These are phyloP conservation scores for Lithobates pipiens DNA, from an alignment of 2,797 vertebrate genomes.

Conservation along the genomic window DNA sequence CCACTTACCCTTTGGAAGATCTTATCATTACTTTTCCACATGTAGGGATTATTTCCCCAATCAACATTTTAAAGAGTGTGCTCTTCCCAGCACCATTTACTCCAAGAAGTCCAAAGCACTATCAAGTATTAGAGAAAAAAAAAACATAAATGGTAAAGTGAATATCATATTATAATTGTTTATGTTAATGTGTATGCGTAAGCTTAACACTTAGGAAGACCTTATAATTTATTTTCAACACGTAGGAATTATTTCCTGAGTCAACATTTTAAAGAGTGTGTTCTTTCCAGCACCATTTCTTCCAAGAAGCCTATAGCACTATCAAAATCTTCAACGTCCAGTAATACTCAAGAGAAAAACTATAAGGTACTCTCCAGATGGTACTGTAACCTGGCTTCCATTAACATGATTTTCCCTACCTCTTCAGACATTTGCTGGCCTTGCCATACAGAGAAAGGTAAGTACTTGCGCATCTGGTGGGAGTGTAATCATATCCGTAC, in stretches of 20 bases:
- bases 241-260: conserved; percentile 69
- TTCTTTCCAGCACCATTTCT: conserved; percentile 77
- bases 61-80: conserved; percentile 75
- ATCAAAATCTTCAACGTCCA: not conserved
- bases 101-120: conserved; percentile 78
- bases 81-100: conserved; percentile 77
- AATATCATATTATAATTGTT: no score
- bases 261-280: conserved; percentile 75
- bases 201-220: conserved; percentile 49
- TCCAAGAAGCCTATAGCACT: conserved; percentile 78
- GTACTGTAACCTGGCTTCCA: no score
- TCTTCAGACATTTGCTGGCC: no score
- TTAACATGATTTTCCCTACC: no score
- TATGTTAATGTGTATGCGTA: no score
- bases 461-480: no score
- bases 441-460: no score
- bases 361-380: no score
- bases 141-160: not conserved
- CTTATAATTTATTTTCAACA: conserved; percentile 67
- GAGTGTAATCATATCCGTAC: no score
- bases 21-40: conserved; percentile 67
- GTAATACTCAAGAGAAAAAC: no score
- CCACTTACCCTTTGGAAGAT: conserved; percentile 69
- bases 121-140: not conserved
- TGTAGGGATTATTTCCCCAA: conserved; percentile 70